Evolutionary conservation across 2,113 vertebrate species (phyloP), one percentile per base, ranked within the genome.

Genomic region (Chlorodrepanis virens): DNA sequence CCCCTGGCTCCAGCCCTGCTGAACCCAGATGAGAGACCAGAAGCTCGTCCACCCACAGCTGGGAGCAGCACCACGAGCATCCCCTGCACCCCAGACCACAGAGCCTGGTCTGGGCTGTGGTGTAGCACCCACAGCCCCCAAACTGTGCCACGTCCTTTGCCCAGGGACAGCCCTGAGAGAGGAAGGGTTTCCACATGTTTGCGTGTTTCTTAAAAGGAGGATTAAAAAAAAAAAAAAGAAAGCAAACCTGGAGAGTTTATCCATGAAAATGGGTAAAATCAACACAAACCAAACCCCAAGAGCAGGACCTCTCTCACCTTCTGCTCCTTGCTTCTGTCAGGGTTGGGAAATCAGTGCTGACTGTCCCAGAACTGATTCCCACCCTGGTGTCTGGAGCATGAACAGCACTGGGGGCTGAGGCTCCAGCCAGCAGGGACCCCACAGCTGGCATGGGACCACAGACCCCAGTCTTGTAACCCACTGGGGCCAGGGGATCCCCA

Each of bases 81-180:
- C 50, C 23, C 7, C 63, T 80, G 29, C 44, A 24, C 8, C 67
- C 24, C 53, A 59, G 28, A 0, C 0, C 54, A 24, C 63, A 12
- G 31, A 39, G 25, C 15, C 61, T 33, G 15, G 1, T 2, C 76
- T 74, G 67, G 72, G 50, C 69, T 89, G 39, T 5, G 61, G 5
- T 14, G 27, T 1, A 21, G 54, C 39, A 39, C 42, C 49, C 31
- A 11, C 22, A 4, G 0, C 0, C 16, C 59, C 50, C 0, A 0
- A 4, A 39, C 45, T 60, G 49, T 12, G 24, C 25, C 54, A 28
- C 0, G 5, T 25, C 40, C 50, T n/a, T 22, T 14, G 4, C 42
- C 13, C 12, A 1, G 59, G 33, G 18, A 31, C 77, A 49, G 20
- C 16, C 13, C 28, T 12, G 4, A 2, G 59, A 23, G 17, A 53